Evolutionary conservation across 2,888 invertebrate species (phyloP), one percentile per base, ranked within the genome.

Genomic region (Heliconius ismenius): DNA sequence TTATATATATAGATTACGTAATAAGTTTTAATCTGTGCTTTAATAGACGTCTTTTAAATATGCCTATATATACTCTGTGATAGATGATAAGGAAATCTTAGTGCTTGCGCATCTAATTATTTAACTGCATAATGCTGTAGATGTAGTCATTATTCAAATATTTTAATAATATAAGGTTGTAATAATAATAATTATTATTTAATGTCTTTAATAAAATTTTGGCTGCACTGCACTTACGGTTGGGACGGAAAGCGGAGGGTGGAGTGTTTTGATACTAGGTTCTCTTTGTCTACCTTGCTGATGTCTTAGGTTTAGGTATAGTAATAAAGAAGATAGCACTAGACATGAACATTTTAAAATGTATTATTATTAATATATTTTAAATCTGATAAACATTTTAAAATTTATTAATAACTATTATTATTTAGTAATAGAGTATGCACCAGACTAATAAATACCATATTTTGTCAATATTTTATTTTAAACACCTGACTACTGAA

Each of bases 71-170:
- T 15, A 73, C 63, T 69, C 49, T 73, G 75, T 77, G 69, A 75
- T 69, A 60, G 64, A 28, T 73, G 36, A 79, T 70, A 49, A 77
- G 77, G 79, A 79, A 79, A 77, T 60, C 77, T 73, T 62, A 65
- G 36, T 69, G 60, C 75, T 63, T 74, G 70, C 69, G 75, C 75
- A 73, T 75, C 69, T 68, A 64, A 75, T 75, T 79, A 70, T 73
- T 68, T 73, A 75, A 58, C 49, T 75, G 73, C 62, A 75, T 79
- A 76, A 79, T 74, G 65, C 49, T 49, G 58, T 75, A 73, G 69
- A 73, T 7, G 36, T 24, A 18, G 18, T 36, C 39, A 62, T 73
- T 73, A 62, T 39, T 64, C 64, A 65, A 68, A 73, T 73, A 60
- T 64, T 75, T 74, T 62, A 36, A 77, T 75, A 69, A 39, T 24